Evolutionary conservation across 2,888 invertebrate genomes (phyloP).

Genomic region (Iselma pallidipennis): DNA sequence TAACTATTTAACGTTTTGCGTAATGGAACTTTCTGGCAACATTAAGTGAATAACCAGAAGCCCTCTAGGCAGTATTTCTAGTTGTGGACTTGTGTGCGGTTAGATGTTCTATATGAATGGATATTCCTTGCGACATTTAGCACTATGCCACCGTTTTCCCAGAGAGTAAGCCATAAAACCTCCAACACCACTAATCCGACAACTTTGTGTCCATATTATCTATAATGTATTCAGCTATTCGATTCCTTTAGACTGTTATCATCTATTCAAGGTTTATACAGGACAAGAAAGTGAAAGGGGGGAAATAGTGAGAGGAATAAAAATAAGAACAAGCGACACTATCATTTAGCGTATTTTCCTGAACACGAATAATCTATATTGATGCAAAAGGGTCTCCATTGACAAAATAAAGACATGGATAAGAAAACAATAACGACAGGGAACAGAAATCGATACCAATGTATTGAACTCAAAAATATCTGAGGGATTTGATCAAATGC

Average conservation of each 20-base stretch:
- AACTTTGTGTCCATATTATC: slow-evolving; percentile 39
- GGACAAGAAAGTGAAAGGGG: background rate
- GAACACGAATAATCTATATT: background rate
- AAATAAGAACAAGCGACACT: background rate
- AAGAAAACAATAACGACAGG: too few relatives aligned
- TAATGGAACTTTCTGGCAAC: slow-evolving; percentile 18
- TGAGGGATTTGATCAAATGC: background rate
- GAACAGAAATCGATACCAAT: background rate
- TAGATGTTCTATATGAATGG: slow-evolving; percentile 51
- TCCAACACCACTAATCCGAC: slow-evolving; percentile 43
- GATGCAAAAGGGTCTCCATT: background rate
- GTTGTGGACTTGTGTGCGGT: slow-evolving; percentile 47
- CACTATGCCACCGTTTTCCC: slow-evolving; percentile 40
- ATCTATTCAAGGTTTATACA: background rate
- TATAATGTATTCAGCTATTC: slow-evolving; percentile 24
- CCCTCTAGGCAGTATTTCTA: slow-evolving; percentile 38
- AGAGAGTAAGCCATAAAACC: slow-evolving; percentile 50
- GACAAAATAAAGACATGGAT: too few relatives aligned
- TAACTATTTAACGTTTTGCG: slow-evolving; percentile 40
- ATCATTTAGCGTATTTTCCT: background rate
- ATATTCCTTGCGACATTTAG: slow-evolving; percentile 53
- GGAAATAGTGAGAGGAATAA: too few relatives aligned
- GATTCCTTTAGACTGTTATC: slow-evolving; percentile 15
- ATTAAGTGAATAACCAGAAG: slow-evolving; percentile 41
- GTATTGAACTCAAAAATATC: background rate